phyloP scores from a whole-genome alignment of 2,797 vertebrate species.

The Acipenser transmontanus region DNA sequence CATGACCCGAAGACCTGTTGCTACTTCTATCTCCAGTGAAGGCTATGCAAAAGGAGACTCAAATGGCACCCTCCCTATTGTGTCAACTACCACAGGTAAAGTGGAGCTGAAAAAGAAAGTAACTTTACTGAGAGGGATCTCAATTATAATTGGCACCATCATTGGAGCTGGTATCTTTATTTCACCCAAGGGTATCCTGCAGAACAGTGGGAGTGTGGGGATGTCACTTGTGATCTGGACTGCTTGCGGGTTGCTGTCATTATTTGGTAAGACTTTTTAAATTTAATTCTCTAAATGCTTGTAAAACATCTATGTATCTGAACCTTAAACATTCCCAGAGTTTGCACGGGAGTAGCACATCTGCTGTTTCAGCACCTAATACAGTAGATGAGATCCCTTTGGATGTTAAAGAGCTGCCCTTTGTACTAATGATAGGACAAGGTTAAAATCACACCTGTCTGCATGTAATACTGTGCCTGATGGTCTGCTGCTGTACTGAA shows the following conservation, averaged over 20 bases:
- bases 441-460: too few species aligned
- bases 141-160: slow-evolving; percentile 90
- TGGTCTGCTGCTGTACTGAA: too few species aligned
- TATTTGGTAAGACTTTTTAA: slow-evolving; percentile 68
- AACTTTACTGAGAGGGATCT: slow-evolving; percentile 82
- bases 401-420: too few species aligned
- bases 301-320: background rate
- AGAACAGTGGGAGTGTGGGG: slow-evolving; percentile 83
- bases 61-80: slow-evolving; percentile 34
- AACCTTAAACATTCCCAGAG: too few species aligned
- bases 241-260: slow-evolving; percentile 80
- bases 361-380: too few species aligned
- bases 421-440: too few species aligned
- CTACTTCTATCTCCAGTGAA: slow-evolving; percentile 37
- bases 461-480: too few species aligned
- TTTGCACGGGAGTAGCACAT: too few species aligned
- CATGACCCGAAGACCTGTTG: slow-evolving; percentile 66
- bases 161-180: slow-evolving; percentile 96
- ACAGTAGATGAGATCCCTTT: too few species aligned
- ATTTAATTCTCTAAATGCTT: background rate
- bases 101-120: slow-evolving; percentile 86
- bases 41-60: slow-evolving; percentile 37
- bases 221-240: slow-evolving; percentile 87
- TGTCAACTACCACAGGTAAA: slow-evolving; percentile 35
- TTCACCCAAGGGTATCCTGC: slow-evolving; percentile 88